Conservation (phyloP, 2,113 vertebrate species). For the Cisticola juncidis region DNA sequence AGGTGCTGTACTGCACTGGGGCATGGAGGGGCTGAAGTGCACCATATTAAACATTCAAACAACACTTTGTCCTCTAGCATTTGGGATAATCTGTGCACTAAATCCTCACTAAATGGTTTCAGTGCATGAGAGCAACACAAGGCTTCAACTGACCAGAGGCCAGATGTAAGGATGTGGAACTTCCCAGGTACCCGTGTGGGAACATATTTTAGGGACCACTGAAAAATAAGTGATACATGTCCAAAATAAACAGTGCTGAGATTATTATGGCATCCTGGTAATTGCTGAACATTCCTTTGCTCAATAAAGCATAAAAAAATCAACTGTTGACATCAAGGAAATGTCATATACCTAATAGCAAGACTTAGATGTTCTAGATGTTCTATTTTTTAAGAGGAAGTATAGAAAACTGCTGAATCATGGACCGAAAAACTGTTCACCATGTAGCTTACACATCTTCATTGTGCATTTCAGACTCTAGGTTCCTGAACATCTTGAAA, state of each 20-base stretch:
- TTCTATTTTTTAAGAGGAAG: not conserved
- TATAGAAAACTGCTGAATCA: not conserved
- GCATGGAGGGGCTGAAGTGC: not conserved
- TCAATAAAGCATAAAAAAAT: not conserved
- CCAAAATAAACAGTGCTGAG: not conserved
- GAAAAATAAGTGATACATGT: not conserved
- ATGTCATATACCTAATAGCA: not conserved
- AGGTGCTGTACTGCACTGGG: not conserved
- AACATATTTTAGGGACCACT: not conserved
- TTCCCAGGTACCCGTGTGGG: not conserved
- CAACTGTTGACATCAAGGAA: not conserved
- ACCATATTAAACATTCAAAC: not conserved
- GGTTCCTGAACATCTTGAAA: not conserved
- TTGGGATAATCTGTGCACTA: not conserved
- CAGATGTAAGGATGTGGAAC: not conserved
- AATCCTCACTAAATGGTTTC: not conserved
- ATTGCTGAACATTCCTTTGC: not conserved
- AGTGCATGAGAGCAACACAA: not conserved
- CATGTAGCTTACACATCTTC: not conserved
- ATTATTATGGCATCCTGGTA: not conserved
- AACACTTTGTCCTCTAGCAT: not conserved
- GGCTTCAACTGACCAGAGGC: not conserved
- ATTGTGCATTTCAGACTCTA: not conserved
- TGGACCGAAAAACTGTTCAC: not conserved
- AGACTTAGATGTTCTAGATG: not conserved